Evolutionary conservation across 2,888 invertebrate genomes (phyloP).

Genomic region (Scaptodrosophila latifasciaeformis): DNA sequence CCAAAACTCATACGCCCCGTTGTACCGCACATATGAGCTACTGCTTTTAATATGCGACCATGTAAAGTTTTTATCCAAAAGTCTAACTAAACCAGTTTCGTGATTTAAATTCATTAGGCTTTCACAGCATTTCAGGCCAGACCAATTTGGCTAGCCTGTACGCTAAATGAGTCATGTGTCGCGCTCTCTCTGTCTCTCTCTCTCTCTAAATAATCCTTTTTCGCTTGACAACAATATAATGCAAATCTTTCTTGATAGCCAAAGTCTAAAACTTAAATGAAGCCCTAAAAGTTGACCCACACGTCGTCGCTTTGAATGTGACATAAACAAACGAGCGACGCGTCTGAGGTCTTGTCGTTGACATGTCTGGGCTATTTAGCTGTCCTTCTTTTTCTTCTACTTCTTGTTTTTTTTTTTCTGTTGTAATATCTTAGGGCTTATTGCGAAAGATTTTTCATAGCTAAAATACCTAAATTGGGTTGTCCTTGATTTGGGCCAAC

Average conservation of each 20-base stretch:
- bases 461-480: no score
- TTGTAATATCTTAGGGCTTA: no score
- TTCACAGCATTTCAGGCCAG: conserved; percentile 8
- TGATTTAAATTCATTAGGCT: conserved; percentile 57
- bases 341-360: no score
- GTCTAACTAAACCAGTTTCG: conserved; percentile 40
- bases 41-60: no score
- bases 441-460: no score
- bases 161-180: conserved; percentile 48
- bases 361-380: no score
- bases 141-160: background rate
- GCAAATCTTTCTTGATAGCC: background rate
- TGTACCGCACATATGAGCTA: background rate
- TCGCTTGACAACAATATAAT: conserved; percentile 8
- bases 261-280: conserved; percentile 36
- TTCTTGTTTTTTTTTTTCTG: no score
- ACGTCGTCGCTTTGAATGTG: conserved; percentile 63
- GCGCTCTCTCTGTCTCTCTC: conserved; percentile 21
- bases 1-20: background rate
- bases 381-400: no score
- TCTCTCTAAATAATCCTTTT: conserved; percentile 47
- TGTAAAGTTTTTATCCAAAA: background rate
- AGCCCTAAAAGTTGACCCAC: conserved; percentile 50
- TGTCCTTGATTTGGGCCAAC: no score
- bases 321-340: conserved; percentile 47